These are phyloP conservation scores for Sebastes alutus DNA, from an alignment of 2,797 vertebrate genomes.

Conservation along the genomic window DNA sequence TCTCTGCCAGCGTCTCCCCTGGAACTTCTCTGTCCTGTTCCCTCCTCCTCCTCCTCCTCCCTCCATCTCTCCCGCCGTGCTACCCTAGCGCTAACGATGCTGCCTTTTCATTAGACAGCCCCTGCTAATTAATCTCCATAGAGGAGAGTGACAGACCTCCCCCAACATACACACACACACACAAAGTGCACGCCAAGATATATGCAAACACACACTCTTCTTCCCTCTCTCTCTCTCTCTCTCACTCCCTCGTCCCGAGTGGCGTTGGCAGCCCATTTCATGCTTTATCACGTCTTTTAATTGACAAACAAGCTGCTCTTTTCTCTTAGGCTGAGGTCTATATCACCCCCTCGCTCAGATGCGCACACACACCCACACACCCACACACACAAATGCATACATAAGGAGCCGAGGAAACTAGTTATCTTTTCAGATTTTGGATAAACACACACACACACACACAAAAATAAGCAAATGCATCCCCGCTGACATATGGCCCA, in stretches of 20 bases:
- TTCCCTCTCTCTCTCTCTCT: slow-evolving; percentile 63
- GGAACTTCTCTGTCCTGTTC: slow-evolving; percentile 65
- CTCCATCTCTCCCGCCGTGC: slow-evolving; percentile 65
- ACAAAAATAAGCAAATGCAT: slow-evolving; percentile 49
- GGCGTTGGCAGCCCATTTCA: slow-evolving; percentile 87
- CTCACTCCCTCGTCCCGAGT: slow-evolving; percentile 77
- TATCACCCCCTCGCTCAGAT: slow-evolving; percentile 77
- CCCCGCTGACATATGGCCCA: slow-evolving; percentile 72
- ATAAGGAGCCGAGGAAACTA: slow-evolving; percentile 52
- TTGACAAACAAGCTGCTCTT: slow-evolving; percentile 90
- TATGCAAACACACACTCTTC: slow-evolving; percentile 78
- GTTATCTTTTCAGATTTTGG: slow-evolving; percentile 71
- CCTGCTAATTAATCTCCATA: slow-evolving; percentile 87
- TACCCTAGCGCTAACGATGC: slow-evolving; percentile 76
- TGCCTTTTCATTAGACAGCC: slow-evolving; percentile 86
- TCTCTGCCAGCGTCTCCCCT: slow-evolving; percentile 61
- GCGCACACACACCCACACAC: slow-evolving; percentile 45
- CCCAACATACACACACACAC: slow-evolving; percentile 56
- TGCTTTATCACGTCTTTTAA: slow-evolving; percentile 90
- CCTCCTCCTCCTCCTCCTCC: slow-evolving; percentile 28
- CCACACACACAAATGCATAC: slow-evolving; percentile 17
- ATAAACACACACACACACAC: slow-evolving; percentile 44
- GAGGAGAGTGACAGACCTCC: slow-evolving; percentile 84
- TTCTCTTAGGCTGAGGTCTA: slow-evolving; percentile 89
- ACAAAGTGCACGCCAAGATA: slow-evolving; percentile 65